These are phyloP conservation scores for Hexactinellida sp. DNA, from an alignment of 37 sponge, comb jelly and placozoan genomes.

Conservation along the genomic window DNA sequence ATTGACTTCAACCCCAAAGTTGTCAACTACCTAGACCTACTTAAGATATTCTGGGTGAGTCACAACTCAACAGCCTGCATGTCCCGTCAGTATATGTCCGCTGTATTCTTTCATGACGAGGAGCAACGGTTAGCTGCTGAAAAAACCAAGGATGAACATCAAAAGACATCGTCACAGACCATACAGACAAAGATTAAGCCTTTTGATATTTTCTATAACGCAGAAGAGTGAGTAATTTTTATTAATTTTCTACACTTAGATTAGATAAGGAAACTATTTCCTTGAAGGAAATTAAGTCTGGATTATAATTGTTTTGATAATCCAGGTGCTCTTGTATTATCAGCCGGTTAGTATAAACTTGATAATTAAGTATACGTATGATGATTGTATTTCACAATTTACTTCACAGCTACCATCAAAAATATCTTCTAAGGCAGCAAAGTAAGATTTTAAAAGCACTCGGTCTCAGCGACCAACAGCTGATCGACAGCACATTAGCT, in stretches of 20 bases:
- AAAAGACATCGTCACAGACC: constrained; percentile 41
- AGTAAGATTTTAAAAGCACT: constrained; percentile 46
- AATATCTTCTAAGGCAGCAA: constrained; percentile 76
- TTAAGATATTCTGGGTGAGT: constrained; percentile 82
- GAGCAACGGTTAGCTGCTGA: constrained; percentile 68
- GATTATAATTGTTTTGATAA: not conserved
- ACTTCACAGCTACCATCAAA: constrained; percentile 95
- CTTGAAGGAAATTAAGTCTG: no score
- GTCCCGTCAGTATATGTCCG: constrained; percentile 94
- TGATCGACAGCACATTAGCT: constrained; percentile 59
- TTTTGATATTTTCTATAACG: constrained; percentile 73
- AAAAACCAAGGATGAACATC: constrained; percentile 50
- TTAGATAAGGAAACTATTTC: no score
- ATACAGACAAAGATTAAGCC: constrained; percentile 52
- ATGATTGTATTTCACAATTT: no score
- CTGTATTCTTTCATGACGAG: constrained; percentile 76
- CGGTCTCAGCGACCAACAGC: constrained; percentile 48
- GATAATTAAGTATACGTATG: not conserved
- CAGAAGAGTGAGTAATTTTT: constrained; percentile 68
- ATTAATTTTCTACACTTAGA: no score
- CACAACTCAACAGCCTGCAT: constrained; percentile 72
- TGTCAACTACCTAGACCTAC: constrained; percentile 43
- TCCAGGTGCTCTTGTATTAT: not conserved
- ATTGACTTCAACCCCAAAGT: constrained; percentile 58
- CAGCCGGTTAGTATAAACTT: no score